These are phyloP conservation scores for Oncorhynchus kisutch DNA, from an alignment of 2,113 vertebrate species.

Conservation along the genomic window DNA sequence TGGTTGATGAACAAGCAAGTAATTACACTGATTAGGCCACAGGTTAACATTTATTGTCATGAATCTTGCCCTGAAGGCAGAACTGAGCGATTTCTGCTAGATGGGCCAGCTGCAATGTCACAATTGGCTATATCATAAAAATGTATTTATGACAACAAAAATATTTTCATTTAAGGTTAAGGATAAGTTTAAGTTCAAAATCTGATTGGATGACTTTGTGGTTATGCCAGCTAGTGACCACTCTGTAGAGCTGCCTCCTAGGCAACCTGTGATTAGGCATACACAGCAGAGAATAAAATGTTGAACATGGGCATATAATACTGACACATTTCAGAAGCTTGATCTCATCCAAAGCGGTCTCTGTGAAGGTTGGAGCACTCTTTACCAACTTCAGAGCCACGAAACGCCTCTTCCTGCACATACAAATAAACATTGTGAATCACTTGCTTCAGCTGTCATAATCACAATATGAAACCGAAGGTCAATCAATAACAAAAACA, in stretches of 20 bases:
- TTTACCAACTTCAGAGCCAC: constrained; percentile 87
- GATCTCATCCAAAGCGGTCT: constrained; percentile 88
- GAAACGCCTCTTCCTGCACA: constrained; percentile 60
- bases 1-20: background rate
- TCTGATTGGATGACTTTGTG: too few relatives aligned
- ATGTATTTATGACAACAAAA: too few relatives aligned
- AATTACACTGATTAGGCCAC: too few relatives aligned
- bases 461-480: background rate
- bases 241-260: too few relatives aligned
- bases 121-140: too few relatives aligned
- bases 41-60: too few relatives aligned
- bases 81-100: too few relatives aligned
- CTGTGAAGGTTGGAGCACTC: constrained; percentile 83
- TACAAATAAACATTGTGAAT: constrained; percentile 11
- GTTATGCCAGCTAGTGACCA: too few relatives aligned
- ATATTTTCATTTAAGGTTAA: too few relatives aligned
- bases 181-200: too few relatives aligned
- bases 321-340: constrained; percentile 80
- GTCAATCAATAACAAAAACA: background rate
- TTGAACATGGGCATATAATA: constrained; percentile 8
- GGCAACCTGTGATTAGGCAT: background rate
- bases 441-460: background rate
- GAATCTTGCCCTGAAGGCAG: too few relatives aligned
- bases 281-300: constrained; percentile 60
- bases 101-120: too few relatives aligned